Evolutionary conservation across 2,113 vertebrate species (phyloP).

Genomic region (Calonectris borealis): DNA sequence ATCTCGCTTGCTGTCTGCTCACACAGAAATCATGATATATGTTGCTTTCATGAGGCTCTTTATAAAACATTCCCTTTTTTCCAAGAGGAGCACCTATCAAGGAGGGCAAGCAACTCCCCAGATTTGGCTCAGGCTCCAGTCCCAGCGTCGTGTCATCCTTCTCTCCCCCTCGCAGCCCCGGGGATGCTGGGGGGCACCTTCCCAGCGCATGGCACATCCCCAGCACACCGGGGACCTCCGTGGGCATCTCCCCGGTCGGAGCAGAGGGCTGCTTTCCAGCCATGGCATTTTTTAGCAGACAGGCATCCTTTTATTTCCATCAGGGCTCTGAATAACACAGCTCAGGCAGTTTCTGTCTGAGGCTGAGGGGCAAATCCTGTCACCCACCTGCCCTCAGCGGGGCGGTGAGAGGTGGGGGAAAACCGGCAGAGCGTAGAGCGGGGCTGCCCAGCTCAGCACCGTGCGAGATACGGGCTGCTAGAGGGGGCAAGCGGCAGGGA

Average conservation of each 20-base stretch:
- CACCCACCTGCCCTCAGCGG: not conserved
- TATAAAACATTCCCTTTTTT: not conserved
- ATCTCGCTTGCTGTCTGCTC: not conserved
- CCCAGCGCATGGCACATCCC: not conserved
- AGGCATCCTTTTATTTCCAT: not conserved
- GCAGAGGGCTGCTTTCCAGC: not conserved
- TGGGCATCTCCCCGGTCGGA: rapidly evolving
- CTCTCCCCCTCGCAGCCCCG: not conserved
- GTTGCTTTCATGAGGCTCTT: conserved; percentile 40
- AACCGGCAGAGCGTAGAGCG: not conserved
- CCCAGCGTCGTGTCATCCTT: not conserved
- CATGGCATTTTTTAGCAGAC: not conserved
- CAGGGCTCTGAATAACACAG: not conserved
- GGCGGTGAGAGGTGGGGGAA: not conserved
- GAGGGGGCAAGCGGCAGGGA: not conserved
- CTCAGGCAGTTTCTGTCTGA: not conserved
- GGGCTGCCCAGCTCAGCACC: not conserved
- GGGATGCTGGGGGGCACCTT: not conserved
- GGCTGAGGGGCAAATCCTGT: not conserved
- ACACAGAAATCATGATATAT: not conserved
- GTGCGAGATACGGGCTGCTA: not conserved
- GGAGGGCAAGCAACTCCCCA: not conserved
- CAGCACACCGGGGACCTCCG: not conserved
- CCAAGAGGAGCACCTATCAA: not conserved
- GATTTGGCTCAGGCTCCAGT: not conserved